These are phyloP conservation scores for Ornithoptera priamus DNA, from an alignment of 2,888 invertebrate genomes.

Conservation along the genomic window DNA sequence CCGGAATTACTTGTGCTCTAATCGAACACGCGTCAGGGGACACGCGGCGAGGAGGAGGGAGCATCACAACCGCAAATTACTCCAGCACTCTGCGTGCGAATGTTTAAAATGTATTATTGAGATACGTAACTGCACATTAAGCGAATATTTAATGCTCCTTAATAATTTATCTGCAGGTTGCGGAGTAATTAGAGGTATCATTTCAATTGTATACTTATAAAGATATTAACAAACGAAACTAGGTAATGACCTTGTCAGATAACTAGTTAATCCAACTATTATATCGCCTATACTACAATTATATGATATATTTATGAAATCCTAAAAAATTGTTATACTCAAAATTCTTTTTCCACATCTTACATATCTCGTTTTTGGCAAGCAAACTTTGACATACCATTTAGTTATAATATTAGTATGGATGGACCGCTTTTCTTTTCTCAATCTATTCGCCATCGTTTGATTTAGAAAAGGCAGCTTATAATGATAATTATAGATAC, in stretches of 20 bases:
- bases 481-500: too few species aligned
- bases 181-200: constrained; percentile 14
- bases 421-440: too few species aligned
- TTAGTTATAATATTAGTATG: too few species aligned
- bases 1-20: constrained; percentile 78
- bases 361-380: too few species aligned
- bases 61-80: constrained; percentile 74
- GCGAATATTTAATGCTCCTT: constrained; percentile 57
- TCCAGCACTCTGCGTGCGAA: constrained; percentile 67
- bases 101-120: constrained; percentile 74
- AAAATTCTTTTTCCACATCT: too few species aligned
- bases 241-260: not conserved
- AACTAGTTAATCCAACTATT: not conserved
- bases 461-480: too few species aligned
- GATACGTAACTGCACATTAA: constrained; percentile 52
- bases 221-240: not conserved
- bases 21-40: constrained; percentile 78
- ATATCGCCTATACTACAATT: not conserved
- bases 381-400: not conserved
- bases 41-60: constrained; percentile 45
- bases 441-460: too few species aligned
- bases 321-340: too few species aligned
- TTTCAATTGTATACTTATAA: constrained; percentile 17
- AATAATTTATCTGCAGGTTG: constrained; percentile 44
- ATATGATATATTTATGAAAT: too few species aligned